These are phyloP conservation scores for Phallusia fumigata DNA, from an alignment of 23 tunicate genomes.

Conservation along the genomic window DNA sequence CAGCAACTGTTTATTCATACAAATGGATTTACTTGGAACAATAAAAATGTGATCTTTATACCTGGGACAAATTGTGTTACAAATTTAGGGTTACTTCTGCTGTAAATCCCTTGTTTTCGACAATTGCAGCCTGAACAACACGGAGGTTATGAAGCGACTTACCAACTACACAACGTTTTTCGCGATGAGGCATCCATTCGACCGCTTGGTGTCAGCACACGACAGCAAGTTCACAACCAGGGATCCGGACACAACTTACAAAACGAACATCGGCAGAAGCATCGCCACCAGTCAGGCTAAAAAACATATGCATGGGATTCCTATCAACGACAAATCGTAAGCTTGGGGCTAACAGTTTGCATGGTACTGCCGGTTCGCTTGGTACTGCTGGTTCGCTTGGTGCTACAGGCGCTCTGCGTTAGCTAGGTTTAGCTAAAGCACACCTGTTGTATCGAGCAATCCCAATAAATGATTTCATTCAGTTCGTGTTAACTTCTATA, in stretches of 20 bases:
- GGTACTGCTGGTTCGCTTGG: background rate
- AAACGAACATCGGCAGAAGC: background rate
- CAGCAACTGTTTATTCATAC: too few relatives aligned
- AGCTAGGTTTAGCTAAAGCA: too few relatives aligned
- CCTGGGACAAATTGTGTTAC: background rate
- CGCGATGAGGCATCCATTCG: slow-evolving; percentile 53
- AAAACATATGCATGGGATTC: background rate
- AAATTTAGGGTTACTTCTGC: too few relatives aligned
- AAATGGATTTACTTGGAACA: too few relatives aligned
- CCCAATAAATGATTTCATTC: too few relatives aligned
- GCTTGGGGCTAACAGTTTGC: background rate
- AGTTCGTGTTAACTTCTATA: too few relatives aligned
- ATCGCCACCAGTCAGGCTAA: slow-evolving; percentile 14
- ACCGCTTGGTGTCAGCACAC: slow-evolving; percentile 61
- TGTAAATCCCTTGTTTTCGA: background rate
- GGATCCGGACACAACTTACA: background rate
- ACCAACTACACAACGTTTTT: slow-evolving; percentile 40
- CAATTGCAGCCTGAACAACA: background rate
- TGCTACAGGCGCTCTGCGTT: background rate
- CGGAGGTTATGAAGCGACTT: slow-evolving; percentile 33
- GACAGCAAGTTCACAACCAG: slow-evolving; percentile 44
- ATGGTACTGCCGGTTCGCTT: too few relatives aligned
- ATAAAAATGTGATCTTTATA: too few relatives aligned
- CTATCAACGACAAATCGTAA: background rate
- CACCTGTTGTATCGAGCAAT: too few relatives aligned